Base-by-base conservation (phyloP, 1,140 invertebrate genomes). In the Linepithema humile region DNA sequence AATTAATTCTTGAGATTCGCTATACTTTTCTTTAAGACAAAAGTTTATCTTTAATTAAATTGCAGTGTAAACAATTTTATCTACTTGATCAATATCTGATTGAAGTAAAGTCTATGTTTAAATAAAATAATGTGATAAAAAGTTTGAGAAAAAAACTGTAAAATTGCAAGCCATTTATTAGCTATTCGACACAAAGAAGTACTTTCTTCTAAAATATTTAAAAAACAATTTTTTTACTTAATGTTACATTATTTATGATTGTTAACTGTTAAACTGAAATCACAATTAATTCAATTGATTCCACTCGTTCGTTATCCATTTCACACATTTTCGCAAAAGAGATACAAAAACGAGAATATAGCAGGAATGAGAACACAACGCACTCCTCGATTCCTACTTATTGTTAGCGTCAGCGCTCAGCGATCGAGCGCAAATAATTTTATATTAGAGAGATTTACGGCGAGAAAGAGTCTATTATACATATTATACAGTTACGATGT, bases 341-440 rank as follows among this genome's bases (percentile, higher is more conserved):
- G 43, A 45, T 15, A 45, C 43, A 43, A 48, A n/a, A 59, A 48
- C 9, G 45, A 55, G 20, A 55, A 38, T 48, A 80, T 20, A 35
- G 53, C 20, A 82, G n/a, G 55, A 85, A 72, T 35, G 64, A 45
- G 15, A 45, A 7, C 43, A 65, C 57, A 73, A 48, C 20, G 38
- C 55, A 78, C 48, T 40, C 17, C 48, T 45, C 75, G 29, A 85
- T 85, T 85, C 83, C 57, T 85, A 69, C 53, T 59, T 87, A 87
- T n/a, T n/a, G n/a, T n/a, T n/a, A n/a, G 80, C 60, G 59, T 88
- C 69, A n/a, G 62, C 85, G 74, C 77, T 82, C 64, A 50, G 50
- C 48, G 75, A 12, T 57, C 88, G 86, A 90, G 90, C 86, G 89
- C 90, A 87, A 88, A 91, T 93, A 94, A 93, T 93, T 94, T 94